A percentile compares a stretch with the other conserved stretches of the same genome.
Conservation (phyloP, 2,797 vertebrate species). For the Paramormyrops hopkinsi region DNA sequence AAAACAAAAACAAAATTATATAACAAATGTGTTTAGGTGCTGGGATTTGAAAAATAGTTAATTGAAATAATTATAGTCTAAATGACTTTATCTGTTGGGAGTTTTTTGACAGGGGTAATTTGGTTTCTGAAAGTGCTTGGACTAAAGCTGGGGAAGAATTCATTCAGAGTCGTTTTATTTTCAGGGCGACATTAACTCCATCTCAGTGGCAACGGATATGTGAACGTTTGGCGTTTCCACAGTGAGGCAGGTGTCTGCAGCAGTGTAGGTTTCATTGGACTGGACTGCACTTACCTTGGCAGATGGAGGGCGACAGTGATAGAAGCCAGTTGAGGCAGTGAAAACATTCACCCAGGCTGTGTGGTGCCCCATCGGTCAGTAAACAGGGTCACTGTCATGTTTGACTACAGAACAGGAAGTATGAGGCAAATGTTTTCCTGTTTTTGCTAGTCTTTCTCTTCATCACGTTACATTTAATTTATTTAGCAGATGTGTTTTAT, state of each 20-base stretch:
- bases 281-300: background rate
- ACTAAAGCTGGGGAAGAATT: background rate
- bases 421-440: background rate
- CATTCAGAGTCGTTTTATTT: background rate
- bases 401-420: background rate
- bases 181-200: background rate
- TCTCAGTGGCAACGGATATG: background rate
- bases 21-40: background rate
- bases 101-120: background rate
- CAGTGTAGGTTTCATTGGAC: background rate
- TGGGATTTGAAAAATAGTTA: background rate
- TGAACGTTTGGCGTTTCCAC: background rate
- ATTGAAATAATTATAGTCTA: background rate
- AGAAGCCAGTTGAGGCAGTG: background rate
- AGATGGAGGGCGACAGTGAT: background rate
- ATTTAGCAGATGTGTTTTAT: background rate
- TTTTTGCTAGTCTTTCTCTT: background rate
- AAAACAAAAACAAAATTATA: constrained; percentile 18
- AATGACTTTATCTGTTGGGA: background rate
- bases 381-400: background rate
- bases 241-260: background rate
- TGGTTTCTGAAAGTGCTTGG: background rate
- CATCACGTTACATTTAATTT: background rate
- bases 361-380: background rate
- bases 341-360: background rate